A percentile compares a stretch with the other conserved stretches of the same genome.
Evolutionary conservation across 1,140 invertebrate species (phyloP).

Genomic region (Zaprionus davidi): DNA sequence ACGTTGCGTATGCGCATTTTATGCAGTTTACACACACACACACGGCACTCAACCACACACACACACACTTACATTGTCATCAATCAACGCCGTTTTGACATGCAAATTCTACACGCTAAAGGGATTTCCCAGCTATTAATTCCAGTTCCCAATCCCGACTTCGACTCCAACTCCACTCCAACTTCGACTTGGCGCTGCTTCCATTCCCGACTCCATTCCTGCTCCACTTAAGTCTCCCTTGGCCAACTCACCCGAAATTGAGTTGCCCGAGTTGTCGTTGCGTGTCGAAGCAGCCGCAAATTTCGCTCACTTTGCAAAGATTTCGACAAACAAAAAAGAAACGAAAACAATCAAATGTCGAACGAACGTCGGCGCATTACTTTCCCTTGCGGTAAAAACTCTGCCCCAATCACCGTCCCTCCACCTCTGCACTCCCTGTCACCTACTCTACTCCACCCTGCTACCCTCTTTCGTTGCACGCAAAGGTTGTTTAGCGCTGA

Average conservation of each 20-base stretch:
- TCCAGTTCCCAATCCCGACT: neutral
- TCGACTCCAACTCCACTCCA: neutral
- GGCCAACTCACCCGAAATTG: conserved; percentile 27
- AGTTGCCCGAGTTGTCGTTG: conserved; percentile 51
- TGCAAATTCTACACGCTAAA: conserved; percentile 56
- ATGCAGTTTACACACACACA: conserved; percentile 44
- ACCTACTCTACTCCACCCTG: neutral
- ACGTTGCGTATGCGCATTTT: conserved; percentile 74
- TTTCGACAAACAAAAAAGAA: conserved; percentile 9
- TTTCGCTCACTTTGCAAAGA: neutral
- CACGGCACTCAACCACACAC: conserved; percentile 12
- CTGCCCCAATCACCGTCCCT: neutral
- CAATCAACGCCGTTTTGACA: conserved; percentile 64
- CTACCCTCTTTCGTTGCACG: conserved; percentile 16
- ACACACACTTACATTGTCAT: conserved; percentile 31
- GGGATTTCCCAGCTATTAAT: neutral
- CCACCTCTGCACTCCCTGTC: neutral
- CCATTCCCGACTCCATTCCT: neutral
- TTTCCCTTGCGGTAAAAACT: conserved; percentile 21
- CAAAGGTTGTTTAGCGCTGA: conserved; percentile 24
- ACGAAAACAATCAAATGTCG: conserved; percentile 52
- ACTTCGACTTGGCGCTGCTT: neutral
- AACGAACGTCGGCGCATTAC: conserved; percentile 22
- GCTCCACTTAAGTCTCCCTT: neutral
- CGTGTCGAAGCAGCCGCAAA: conserved; percentile 46